Conservation (phyloP, 2,888 invertebrate species). For the Lapara coniferarum region DNA sequence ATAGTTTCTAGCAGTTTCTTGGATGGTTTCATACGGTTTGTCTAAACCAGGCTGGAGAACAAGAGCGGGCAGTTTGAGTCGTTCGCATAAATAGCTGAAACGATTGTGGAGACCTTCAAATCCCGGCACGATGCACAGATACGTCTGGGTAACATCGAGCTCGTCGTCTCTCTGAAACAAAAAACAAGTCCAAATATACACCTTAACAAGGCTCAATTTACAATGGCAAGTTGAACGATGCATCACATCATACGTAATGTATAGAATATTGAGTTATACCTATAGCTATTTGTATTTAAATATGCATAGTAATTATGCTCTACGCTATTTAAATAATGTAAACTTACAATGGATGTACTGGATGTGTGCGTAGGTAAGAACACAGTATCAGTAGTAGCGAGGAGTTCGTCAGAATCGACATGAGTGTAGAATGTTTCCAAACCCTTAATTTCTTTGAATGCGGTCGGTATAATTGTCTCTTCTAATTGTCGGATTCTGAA, state of each 20-base stretch:
- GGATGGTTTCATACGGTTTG: constrained; percentile 45
- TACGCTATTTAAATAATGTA: neutral
- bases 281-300: too few relatives aligned
- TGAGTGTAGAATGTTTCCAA: constrained; percentile 47
- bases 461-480: constrained; percentile 28
- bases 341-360: neutral
- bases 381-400: constrained; percentile 44
- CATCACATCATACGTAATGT: too few relatives aligned
- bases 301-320: too few relatives aligned
- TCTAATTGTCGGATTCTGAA: constrained; percentile 43
- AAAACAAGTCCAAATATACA: too few relatives aligned
- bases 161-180: constrained; percentile 53
- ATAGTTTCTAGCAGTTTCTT: constrained; percentile 50
- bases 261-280: too few relatives aligned
- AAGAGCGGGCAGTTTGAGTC: constrained; percentile 52
- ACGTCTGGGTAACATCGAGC: constrained; percentile 43
- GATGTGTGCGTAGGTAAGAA: constrained; percentile 31
- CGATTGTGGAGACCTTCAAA: constrained; percentile 54
- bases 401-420: constrained; percentile 51
- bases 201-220: too few relatives aligned
- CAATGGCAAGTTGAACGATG: too few relatives aligned
- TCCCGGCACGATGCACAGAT: constrained; percentile 55
- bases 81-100: constrained; percentile 49
- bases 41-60: constrained; percentile 56
- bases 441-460: constrained; percentile 39